phyloP scores from a whole-genome alignment of 1,140 invertebrate genomes.

The Sycophaga agraensis region DNA sequence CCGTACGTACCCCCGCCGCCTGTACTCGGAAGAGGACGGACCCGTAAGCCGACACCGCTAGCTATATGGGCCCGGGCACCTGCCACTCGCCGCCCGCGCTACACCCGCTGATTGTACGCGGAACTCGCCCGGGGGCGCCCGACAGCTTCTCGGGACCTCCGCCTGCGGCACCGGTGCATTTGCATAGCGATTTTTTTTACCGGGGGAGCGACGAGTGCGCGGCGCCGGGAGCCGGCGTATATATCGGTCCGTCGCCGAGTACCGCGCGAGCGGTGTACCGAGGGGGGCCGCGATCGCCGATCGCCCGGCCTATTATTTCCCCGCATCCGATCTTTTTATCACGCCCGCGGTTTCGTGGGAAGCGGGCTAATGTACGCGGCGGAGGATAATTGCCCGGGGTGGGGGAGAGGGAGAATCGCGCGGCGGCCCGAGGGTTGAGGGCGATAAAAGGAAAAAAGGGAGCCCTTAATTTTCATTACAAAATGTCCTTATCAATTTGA shows the following conservation, averaged over 20 bases:
- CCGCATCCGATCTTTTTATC: no score
- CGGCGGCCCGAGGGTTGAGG: no score
- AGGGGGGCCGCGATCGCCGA: no score
- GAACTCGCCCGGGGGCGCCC: background rate
- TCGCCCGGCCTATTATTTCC: no score
- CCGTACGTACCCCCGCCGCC: background rate
- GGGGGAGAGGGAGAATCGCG: no score
- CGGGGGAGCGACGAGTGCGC: background rate
- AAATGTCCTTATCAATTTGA: slow-evolving; percentile 3
- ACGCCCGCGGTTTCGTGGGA: no score
- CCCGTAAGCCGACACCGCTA: slow-evolving; percentile 22
- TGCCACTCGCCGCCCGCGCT: background rate
- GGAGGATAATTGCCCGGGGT: no score
- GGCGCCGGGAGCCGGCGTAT: background rate
- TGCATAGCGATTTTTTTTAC: no score
- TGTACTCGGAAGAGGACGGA: background rate
- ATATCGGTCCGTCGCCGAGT: background rate
- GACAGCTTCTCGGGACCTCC: background rate
- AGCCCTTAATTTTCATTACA: slow-evolving; percentile 9
- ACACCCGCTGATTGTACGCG: background rate
- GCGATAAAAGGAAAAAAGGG: background rate
- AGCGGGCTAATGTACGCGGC: no score
- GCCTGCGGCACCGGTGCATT: background rate
- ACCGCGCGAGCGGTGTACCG: no score
- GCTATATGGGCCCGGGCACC: slow-evolving; percentile 6